These are phyloP conservation scores for Atta texana DNA, from an alignment of 1,140 invertebrate genomes.

Conservation along the genomic window DNA sequence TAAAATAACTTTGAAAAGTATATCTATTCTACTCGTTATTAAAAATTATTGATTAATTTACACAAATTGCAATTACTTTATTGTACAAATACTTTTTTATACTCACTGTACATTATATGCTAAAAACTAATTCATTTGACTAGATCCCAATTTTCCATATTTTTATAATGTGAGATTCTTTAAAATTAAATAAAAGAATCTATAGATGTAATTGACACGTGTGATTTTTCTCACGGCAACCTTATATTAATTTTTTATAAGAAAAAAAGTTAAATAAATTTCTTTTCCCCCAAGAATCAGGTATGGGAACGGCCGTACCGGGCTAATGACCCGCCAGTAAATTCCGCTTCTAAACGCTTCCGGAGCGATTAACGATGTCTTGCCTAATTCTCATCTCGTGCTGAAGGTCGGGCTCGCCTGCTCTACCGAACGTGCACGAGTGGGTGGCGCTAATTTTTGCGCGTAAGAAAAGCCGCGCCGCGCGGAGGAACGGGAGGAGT, in stretches of 20 bases:
- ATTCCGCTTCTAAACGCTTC: conserved; percentile 69
- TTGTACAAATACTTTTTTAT: too few relatives aligned
- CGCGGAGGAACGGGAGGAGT: conserved; percentile 64
- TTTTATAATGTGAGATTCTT: too few relatives aligned
- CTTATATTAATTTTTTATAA: neutral
- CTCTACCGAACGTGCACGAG: conserved; percentile 48
- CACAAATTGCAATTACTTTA: too few relatives aligned
- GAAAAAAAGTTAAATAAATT: neutral
- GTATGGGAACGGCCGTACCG: conserved; percentile 29
- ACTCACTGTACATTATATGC: too few relatives aligned
- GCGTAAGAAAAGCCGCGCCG: conserved; percentile 80
- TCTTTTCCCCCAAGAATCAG: conserved; percentile 37
- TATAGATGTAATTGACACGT: neutral
- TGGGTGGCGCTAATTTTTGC: conserved; percentile 83
- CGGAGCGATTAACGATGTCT: conserved; percentile 77
- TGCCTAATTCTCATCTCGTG: conserved; percentile 80
- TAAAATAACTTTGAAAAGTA: too few relatives aligned
- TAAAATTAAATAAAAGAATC: neutral
- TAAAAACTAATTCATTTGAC: too few relatives aligned
- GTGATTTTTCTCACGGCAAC: neutral
- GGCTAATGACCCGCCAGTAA: conserved; percentile 54
- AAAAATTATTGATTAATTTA: too few relatives aligned
- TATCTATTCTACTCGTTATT: too few relatives aligned
- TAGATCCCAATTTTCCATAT: too few relatives aligned
- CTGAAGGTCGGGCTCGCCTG: conserved; percentile 77